Conservation (phyloP, 2,888 invertebrate genomes). For the Drosophila parthenogenetica region DNA sequence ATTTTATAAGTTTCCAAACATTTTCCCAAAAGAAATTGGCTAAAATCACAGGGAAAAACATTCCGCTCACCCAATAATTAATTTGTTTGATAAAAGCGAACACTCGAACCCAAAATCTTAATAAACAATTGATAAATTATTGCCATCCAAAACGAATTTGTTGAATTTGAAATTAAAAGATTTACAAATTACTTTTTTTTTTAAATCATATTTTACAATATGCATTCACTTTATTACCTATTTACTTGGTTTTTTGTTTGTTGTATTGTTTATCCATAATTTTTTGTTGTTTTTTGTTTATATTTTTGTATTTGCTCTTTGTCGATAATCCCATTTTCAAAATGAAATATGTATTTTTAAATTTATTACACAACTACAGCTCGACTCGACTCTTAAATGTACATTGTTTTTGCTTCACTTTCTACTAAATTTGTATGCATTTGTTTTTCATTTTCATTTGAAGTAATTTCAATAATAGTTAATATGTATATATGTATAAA, state of each 20-base stretch:
- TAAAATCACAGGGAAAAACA: neutral
- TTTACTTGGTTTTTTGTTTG: constrained; percentile 46
- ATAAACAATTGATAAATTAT: constrained; percentile 26
- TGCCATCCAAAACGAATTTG: neutral
- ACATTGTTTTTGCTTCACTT: constrained; percentile 57
- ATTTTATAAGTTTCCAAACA: constrained; percentile 17
- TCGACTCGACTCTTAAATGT: constrained; percentile 65
- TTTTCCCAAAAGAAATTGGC: constrained; percentile 19
- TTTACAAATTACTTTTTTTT: constrained; percentile 9
- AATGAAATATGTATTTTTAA: constrained; percentile 48
- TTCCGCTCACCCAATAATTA: constrained; percentile 4
- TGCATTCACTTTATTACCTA: constrained; percentile 71
- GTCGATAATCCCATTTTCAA: constrained; percentile 59
- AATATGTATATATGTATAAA: constrained; percentile 42
- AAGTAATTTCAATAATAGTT: constrained; percentile 56
- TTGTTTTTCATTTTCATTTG: constrained; percentile 51
- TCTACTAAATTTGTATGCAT: constrained; percentile 72
- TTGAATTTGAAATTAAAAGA: neutral
- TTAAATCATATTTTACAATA: constrained; percentile 68
- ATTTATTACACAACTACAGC: constrained; percentile 73
- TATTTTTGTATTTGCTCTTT: constrained; percentile 60
- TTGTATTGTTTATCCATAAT: constrained; percentile 37
- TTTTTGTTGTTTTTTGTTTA: constrained; percentile 42
- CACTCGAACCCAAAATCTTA: neutral
- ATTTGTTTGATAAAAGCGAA: neutral